Base-by-base conservation (phyloP, 1,140 invertebrate species). In the Cephus cinctus region DNA sequence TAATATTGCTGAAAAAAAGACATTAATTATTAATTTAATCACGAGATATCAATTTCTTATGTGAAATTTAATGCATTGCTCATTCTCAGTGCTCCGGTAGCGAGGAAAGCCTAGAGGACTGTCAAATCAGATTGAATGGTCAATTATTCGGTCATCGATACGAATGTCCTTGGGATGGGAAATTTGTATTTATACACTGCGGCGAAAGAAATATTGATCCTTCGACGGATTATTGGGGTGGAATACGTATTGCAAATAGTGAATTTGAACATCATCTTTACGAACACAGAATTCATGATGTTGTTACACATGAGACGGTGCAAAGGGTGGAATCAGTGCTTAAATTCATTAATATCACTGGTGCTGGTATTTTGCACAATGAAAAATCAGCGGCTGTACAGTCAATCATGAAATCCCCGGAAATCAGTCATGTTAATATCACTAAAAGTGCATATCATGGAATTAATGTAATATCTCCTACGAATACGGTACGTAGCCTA, bases 301-400 rank as follows among this genome's bases (percentile, higher is more conserved):
- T 86, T 19, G 80, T 86, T 5, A 90, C 87, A 0, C 89, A 92
- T 61, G 83, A 84, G 48, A 85, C 84, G 0, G 61, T 83, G 21
- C 80, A 73, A 14, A 78, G 78, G 54, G 76, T 81, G 23, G 88
- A 92, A 62, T 96, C 92, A 12, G 72, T 83, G 0, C 55, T 99
- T 39, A 84, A 90, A 62, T 89, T 86, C 64, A 85, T 98, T 0
- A 86, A 92, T 53, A 92, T 99, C 32, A 82, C 86, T 22, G 94
- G 95, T n/a, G 98, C 96, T 36, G 98, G 96, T 12, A 88, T 98
- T 42, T 77, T 98, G 6, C 98, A 99, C 63, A 94, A 93, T 63
- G 92, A 98, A 76, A 96, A 92, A 73, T 89, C 87, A 2, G 88
- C 95, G 0, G 94, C 96, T 2, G 77, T 99, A 31, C 90, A 98